These are phyloP conservation scores for Dromiciops gliroides DNA, from an alignment of 2,113 vertebrate species.

Conservation along the genomic window DNA sequence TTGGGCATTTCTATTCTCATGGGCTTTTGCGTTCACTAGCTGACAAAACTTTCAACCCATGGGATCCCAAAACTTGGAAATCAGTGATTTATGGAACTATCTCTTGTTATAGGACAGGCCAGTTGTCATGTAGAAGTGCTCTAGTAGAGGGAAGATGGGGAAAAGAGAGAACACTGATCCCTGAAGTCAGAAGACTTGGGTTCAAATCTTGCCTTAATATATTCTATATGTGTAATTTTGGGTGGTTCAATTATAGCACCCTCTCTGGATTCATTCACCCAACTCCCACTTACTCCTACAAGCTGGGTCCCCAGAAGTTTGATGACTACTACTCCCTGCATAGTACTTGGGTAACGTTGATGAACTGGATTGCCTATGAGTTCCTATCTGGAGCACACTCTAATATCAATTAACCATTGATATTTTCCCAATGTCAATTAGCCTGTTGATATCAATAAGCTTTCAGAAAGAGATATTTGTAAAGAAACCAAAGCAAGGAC, in stretches of 20 bases:
- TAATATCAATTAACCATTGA: background rate
- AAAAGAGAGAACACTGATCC: background rate
- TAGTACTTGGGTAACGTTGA: background rate
- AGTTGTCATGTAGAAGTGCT: background rate
- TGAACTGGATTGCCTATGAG: background rate
- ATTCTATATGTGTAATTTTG: background rate
- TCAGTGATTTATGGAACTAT: background rate
- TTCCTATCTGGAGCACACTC: background rate
- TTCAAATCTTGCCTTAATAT: background rate
- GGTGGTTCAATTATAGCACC: background rate
- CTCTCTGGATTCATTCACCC: background rate
- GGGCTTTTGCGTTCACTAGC: background rate
- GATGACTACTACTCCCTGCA: background rate
- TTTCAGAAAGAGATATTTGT: background rate
- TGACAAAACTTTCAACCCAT: background rate
- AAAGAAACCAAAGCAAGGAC: background rate
- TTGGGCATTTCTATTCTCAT: background rate
- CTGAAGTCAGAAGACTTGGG: background rate
- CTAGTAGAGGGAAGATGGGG: background rate
- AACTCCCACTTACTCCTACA: background rate
- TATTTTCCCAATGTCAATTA: background rate
- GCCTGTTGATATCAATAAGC: background rate
- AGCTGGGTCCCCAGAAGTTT: background rate
- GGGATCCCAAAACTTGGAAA: background rate
- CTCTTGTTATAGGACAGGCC: background rate